Evolutionary conservation across 2,888 invertebrate species (phyloP).

Genomic region (Thalpophila matura): DNA sequence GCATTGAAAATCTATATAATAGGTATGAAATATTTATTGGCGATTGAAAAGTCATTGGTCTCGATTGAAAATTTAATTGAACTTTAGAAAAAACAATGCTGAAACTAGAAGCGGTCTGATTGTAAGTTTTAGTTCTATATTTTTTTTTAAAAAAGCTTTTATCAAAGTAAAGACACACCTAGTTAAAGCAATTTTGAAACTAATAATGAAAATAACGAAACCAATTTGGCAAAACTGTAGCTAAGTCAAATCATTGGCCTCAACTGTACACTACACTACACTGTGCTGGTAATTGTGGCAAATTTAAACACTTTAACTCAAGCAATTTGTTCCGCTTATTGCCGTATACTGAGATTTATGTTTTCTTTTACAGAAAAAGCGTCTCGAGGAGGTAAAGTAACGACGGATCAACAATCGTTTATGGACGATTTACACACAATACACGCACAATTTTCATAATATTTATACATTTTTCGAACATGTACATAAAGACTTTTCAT

Average conservation of each 20-base stretch:
- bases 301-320: constrained; percentile 39
- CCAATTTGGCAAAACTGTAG: not conserved
- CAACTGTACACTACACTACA: constrained; percentile 9
- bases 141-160: too few species aligned
- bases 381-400: constrained; percentile 94
- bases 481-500: not conserved
- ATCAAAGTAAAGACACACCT: not conserved
- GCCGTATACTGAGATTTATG: constrained; percentile 73
- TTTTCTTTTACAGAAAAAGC: constrained; percentile 94
- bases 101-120: too few species aligned
- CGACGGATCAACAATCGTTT: constrained; percentile 54
- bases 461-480: constrained; percentile 17
- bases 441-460: constrained; percentile 49
- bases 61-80: not conserved
- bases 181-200: not conserved
- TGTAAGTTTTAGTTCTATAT: too few species aligned
- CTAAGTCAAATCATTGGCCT: constrained; percentile 6
- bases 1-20: not conserved
- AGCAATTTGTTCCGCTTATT: constrained; percentile 36
- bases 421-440: constrained; percentile 49
- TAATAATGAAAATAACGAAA: not conserved
- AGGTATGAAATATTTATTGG: not conserved
- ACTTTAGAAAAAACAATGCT: too few species aligned
- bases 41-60: not conserved
- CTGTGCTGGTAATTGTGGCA: constrained; percentile 55